phyloP scores from a whole-genome alignment of 2,888 invertebrate genomes.

The Teinopalpus imperialis region DNA sequence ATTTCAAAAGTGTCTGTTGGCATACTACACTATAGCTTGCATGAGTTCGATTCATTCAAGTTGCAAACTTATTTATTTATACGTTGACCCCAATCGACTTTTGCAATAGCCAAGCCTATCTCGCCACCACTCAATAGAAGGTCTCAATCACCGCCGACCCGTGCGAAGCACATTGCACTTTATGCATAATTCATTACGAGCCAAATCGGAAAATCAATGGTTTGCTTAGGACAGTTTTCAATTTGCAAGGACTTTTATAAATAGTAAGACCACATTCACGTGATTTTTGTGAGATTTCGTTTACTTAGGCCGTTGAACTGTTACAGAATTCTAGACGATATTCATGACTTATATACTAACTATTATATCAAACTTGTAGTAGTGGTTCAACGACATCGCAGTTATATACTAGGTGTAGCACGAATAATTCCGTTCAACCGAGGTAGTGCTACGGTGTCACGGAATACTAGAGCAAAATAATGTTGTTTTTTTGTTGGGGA shows the following conservation, averaged over 20 bases:
- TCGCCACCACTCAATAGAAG: constrained; percentile 15
- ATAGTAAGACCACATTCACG: constrained; percentile 12
- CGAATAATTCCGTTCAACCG: too few species aligned
- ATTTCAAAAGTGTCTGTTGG: constrained; percentile 4
- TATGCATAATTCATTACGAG: not conserved
- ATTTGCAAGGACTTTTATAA: constrained; percentile 5
- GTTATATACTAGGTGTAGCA: too few species aligned
- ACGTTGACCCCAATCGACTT: constrained; percentile 46
- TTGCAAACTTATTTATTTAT: constrained; percentile 42
- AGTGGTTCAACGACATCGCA: too few species aligned
- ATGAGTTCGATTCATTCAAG: constrained; percentile 36
- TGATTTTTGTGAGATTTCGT: constrained; percentile 7
- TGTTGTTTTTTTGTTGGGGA: too few species aligned
- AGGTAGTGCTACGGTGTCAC: too few species aligned
- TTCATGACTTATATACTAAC: too few species aligned
- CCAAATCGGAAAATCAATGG: not conserved
- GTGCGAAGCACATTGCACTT: not conserved
- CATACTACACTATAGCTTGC: constrained; percentile 27
- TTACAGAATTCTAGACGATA: constrained; percentile 12
- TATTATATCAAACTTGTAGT: too few species aligned
- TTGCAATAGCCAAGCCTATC: constrained; percentile 43
- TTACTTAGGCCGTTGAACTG: not conserved
- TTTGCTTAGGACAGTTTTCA: not conserved
- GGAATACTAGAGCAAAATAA: too few species aligned
- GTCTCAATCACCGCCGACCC: constrained; percentile 5